These are phyloP conservation scores for Allygus modestus DNA, from an alignment of 2,888 invertebrate species.

Conservation along the genomic window DNA sequence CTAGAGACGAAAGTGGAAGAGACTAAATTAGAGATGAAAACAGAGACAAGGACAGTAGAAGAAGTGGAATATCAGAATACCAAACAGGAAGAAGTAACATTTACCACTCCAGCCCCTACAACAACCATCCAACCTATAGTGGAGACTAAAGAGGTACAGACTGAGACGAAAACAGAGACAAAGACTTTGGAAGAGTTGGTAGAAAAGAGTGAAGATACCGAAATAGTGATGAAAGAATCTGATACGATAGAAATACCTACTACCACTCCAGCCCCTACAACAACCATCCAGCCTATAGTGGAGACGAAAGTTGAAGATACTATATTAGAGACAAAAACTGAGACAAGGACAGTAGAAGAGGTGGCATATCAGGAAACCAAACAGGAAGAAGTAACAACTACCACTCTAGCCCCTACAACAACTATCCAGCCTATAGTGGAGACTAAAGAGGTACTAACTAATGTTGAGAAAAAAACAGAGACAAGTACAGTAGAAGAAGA, in stretches of 20 bases:
- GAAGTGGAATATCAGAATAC: neutral
- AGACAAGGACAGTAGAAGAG: neutral
- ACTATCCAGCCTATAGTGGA: neutral
- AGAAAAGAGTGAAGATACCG: neutral
- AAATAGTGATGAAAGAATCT: neutral
- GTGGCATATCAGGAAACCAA: neutral
- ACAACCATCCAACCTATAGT: neutral
- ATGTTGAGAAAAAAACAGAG: neutral
- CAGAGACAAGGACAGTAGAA: no score
- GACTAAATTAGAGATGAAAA: no score
- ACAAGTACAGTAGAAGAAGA: neutral
- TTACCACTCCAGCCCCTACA: neutral
- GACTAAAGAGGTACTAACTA: neutral
- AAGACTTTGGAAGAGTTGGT: no score
- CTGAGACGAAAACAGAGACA: conserved; percentile 18
- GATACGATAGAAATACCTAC: no score
- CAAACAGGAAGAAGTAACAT: no score
- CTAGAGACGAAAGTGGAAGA: neutral
- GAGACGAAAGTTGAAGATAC: neutral
- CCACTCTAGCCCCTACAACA: neutral
- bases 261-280: neutral
- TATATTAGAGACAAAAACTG: conserved; percentile 14
- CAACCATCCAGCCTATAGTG: neutral
- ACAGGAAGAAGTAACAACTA: neutral
- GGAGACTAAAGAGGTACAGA: neutral